Conservation (phyloP, 2,113 vertebrate genomes). For the Nerophis ophidion region DNA sequence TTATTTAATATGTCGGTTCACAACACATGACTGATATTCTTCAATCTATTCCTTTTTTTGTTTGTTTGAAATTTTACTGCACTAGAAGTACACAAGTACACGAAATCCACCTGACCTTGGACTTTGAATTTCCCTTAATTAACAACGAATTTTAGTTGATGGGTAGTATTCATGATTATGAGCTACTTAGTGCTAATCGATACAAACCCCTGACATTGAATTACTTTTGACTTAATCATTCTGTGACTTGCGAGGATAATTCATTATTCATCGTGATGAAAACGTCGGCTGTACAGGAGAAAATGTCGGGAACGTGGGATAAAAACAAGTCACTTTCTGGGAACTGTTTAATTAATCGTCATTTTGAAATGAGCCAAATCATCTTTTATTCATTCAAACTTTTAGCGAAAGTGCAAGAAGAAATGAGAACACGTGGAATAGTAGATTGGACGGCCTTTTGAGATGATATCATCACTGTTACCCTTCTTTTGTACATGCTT, state of each 20-base stretch:
- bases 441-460: constrained; percentile 7
- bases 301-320: background rate
- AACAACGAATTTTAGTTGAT: too few relatives aligned
- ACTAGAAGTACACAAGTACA: too few relatives aligned
- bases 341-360: background rate
- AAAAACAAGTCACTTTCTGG: background rate
- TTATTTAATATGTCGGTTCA: too few relatives aligned
- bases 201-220: background rate
- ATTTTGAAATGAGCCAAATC: background rate
- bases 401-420: background rate
- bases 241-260: background rate
- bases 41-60: background rate
- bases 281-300: background rate
- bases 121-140: background rate
- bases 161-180: background rate
- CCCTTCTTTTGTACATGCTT: constrained; percentile 20
- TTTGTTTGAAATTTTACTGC: background rate
- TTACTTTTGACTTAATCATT: background rate
- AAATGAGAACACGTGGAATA: constrained; percentile 10
- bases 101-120: too few relatives aligned
- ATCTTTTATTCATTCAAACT: background rate
- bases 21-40: background rate
- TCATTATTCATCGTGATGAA: background rate
- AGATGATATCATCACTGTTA: constrained; percentile 3
- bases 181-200: background rate